Evolutionary conservation across 2,113 vertebrate genomes (phyloP).

Genomic region (Irena cyanogastra): DNA sequence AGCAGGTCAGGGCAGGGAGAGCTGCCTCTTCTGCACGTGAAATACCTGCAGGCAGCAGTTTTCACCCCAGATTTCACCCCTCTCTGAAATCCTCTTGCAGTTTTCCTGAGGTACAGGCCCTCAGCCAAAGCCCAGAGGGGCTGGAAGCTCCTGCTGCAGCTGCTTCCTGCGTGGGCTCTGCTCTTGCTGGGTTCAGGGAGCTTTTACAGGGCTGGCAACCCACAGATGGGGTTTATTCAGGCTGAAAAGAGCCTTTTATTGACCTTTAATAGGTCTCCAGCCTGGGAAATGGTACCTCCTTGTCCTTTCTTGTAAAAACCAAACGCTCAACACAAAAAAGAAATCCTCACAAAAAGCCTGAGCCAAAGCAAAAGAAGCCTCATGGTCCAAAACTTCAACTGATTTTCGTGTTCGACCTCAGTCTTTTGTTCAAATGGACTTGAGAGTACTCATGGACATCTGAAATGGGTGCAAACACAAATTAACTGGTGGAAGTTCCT

Average conservation of each 20-base stretch:
- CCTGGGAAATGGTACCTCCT: not conserved
- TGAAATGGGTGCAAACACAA: not conserved
- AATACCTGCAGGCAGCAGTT: not conserved
- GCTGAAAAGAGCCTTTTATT: not conserved
- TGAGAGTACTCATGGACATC: not conserved
- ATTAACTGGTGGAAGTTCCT: not conserved
- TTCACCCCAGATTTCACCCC: not conserved
- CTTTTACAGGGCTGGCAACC: not conserved
- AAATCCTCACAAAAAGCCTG: not conserved
- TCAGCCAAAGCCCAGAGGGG: not conserved
- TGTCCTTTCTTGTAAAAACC: not conserved
- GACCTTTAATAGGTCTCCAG: not conserved
- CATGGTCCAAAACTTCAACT: not conserved
- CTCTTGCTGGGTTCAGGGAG: not conserved
- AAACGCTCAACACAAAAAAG: fast-evolving
- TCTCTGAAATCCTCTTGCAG: not conserved
- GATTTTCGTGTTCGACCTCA: not conserved
- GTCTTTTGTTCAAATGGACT: not conserved
- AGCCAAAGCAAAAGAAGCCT: not conserved
- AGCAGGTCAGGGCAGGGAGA: not conserved
- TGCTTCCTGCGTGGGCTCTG: not conserved
- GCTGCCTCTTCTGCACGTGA: fast-evolving
- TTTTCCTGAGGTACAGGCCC: not conserved
- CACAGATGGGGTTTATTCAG: not conserved
- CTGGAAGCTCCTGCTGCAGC: not conserved